A percentile compares a stretch with the other conserved stretches of the same genome.
Evolutionary conservation across 1,140 invertebrate species (phyloP).

Genomic region (Neomicropteryx cornuta): DNA sequence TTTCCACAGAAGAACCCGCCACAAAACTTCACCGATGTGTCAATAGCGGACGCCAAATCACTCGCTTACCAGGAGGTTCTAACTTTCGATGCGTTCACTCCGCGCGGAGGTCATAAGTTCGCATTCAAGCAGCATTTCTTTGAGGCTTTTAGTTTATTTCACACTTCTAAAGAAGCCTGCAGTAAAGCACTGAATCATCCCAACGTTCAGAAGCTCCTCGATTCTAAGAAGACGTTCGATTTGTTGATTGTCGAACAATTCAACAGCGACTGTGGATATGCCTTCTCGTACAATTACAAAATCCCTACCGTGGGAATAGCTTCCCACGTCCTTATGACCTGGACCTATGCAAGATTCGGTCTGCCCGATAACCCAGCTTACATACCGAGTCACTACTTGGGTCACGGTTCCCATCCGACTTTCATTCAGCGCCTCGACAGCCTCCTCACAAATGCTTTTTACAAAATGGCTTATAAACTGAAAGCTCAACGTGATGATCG

Average conservation of each 20-base stretch:
- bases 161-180: slow-evolving; percentile 23
- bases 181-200: slow-evolving; percentile 27
- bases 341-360: slow-evolving; percentile 39
- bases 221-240: slow-evolving; percentile 41
- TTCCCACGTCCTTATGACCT: slow-evolving; percentile 41
- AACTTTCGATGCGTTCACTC: slow-evolving; percentile 11
- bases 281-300: slow-evolving; percentile 43
- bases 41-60: slow-evolving; percentile 15
- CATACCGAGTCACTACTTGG: slow-evolving; percentile 38
- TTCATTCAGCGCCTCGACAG: slow-evolving; percentile 36
- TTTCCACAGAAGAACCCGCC: slow-evolving; percentile 39
- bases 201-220: slow-evolving; percentile 31
- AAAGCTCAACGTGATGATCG: slow-evolving; percentile 7
- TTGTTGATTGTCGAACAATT: slow-evolving; percentile 53
- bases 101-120: slow-evolving; percentile 10
- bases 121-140: slow-evolving; percentile 12
- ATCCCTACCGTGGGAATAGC: slow-evolving; percentile 45
- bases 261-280: slow-evolving; percentile 52
- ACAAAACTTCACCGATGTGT: slow-evolving; percentile 39
- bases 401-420: slow-evolving; percentile 34
- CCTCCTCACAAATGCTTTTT: slow-evolving; percentile 15
- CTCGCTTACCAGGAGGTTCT: slow-evolving; percentile 11
- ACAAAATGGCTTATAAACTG: slow-evolving; percentile 12
- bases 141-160: too few species aligned
- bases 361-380: slow-evolving; percentile 41